Evolutionary conservation across 2,113 vertebrate species (phyloP).

Genomic region (Oceanodroma tethys): DNA sequence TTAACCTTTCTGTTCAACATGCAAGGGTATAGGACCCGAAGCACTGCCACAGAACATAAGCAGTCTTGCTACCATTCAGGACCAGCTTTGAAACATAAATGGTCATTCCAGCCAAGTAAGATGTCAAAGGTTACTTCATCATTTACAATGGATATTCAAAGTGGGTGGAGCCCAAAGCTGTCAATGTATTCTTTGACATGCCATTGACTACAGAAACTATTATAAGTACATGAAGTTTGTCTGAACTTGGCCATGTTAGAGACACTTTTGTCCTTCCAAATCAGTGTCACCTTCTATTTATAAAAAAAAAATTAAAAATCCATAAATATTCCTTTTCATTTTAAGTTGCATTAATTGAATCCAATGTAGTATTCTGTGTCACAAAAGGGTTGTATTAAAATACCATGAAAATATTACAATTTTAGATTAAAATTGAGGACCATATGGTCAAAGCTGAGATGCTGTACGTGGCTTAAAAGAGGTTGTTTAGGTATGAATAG

Average conservation of each 20-base stretch:
- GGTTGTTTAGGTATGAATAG: neutral
- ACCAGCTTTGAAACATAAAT: neutral
- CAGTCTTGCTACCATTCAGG: neutral
- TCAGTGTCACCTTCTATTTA: neutral
- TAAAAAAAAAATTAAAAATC: too few species aligned
- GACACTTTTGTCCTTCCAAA: neutral
- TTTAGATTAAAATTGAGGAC: neutral
- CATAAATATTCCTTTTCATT: neutral
- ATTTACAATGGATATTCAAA: neutral
- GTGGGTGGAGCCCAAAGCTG: neutral
- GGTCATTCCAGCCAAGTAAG: neutral
- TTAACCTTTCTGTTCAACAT: neutral
- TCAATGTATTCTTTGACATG: neutral
- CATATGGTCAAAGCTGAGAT: neutral
- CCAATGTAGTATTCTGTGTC: neutral
- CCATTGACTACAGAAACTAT: neutral
- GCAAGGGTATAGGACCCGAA: neutral
- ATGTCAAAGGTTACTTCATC: neutral
- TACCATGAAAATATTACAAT: neutral
- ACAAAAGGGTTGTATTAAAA: neutral
- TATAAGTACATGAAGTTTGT: neutral
- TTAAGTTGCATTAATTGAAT: neutral
- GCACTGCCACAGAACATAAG: neutral
- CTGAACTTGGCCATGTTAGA: neutral
- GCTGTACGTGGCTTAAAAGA: neutral